phyloP scores from a whole-genome alignment of 2,113 vertebrate species.

The Aramus guarauna region DNA sequence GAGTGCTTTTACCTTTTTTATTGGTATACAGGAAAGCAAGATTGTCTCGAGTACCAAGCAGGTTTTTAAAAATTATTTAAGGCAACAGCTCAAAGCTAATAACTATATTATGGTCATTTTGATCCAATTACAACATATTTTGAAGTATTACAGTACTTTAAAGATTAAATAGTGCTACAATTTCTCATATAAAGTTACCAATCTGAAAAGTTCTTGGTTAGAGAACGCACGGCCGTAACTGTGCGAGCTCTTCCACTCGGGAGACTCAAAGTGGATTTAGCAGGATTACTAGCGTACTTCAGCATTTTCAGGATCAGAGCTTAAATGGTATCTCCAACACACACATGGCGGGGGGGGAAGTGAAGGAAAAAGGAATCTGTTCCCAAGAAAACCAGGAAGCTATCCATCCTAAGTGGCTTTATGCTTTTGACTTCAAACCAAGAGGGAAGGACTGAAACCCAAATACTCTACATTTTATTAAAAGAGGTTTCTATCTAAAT shows the following conservation, averaged over 20 bases:
- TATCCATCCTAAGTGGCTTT: neutral
- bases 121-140: neutral
- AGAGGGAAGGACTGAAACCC: neutral
- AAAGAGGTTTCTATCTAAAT: neutral
- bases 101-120: neutral
- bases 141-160: neutral
- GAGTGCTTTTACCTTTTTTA: neutral
- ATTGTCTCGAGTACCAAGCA: neutral
- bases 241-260: neutral
- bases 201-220: neutral
- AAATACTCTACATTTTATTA: neutral
- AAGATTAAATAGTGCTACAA: neutral
- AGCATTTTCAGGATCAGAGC: neutral
- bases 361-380: neutral
- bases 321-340: neutral
- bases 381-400: neutral
- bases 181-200: neutral
- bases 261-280: neutral
- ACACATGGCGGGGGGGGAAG: neutral
- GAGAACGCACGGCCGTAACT: accelerated
- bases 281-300: neutral
- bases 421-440: neutral
- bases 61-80: neutral
- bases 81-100: neutral
- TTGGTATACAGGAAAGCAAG: neutral